Evolutionary conservation across 2,888 invertebrate species (phyloP).

Genomic region (Philonicus albiceps): DNA sequence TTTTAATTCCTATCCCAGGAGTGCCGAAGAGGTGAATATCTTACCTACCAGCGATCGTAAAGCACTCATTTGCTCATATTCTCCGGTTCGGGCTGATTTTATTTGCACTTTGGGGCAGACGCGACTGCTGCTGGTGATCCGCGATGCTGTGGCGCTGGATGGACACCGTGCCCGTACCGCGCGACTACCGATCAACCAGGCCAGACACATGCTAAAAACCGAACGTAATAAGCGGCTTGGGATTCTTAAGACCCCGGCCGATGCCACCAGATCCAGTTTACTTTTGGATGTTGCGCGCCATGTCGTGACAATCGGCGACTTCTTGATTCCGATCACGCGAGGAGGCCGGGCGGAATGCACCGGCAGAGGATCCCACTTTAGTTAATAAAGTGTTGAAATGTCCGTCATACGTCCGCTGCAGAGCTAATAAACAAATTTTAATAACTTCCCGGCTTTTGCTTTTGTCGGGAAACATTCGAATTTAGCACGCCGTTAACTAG

Average conservation of each 20-base stretch:
- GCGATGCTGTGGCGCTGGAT: not conserved
- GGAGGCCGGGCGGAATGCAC: not conserved
- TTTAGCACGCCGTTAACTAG: not conserved
- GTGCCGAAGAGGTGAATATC: constrained; percentile 23
- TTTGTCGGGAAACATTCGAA: not conserved
- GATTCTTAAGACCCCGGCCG: not conserved
- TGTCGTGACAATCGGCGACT: constrained; percentile 34
- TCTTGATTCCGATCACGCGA: constrained; percentile 36
- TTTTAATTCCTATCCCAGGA: constrained; percentile 30
- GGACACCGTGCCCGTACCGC: not conserved
- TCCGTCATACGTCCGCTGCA: not conserved
- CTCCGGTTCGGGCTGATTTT: not conserved
- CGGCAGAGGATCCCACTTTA: not conserved
- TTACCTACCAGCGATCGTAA: constrained; percentile 3
- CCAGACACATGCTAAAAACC: constrained; percentile 36
- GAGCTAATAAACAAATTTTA: constrained; percentile 12
- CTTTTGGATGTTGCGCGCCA: constrained; percentile 13
- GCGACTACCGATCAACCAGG: not conserved
- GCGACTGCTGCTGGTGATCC: not conserved
- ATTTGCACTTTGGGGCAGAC: constrained; percentile 37
- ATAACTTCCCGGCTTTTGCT: not conserved
- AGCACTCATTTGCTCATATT: constrained; percentile 33
- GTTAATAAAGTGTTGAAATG: constrained; percentile 28
- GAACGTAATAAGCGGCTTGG: constrained; percentile 25
- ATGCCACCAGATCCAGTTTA: not conserved